These are phyloP conservation scores for Orthosia cruda DNA, from an alignment of 2,888 invertebrate species.

Conservation along the genomic window DNA sequence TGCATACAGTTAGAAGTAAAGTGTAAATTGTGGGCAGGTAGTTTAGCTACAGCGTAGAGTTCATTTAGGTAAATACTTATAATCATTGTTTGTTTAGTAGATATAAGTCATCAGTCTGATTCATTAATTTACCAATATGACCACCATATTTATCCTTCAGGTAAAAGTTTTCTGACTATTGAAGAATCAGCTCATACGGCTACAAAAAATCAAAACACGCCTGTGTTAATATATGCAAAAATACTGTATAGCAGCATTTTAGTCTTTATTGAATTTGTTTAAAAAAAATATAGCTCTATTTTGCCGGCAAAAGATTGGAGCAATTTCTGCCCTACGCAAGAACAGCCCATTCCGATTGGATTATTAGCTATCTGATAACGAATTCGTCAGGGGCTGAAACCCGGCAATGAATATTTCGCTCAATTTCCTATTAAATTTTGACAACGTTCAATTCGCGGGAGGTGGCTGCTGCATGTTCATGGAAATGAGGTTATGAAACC, in stretches of 20 bases:
- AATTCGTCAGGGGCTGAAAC: conserved; percentile 80
- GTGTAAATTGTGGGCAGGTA: not conserved
- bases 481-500: conserved; percentile 52
- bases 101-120: not conserved
- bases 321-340: conserved; percentile 59
- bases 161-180: no score
- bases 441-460: conserved; percentile 57
- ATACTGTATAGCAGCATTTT: not conserved
- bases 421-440: conserved; percentile 76
- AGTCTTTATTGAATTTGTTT: conserved; percentile 2
- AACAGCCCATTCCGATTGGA: conserved; percentile 79
- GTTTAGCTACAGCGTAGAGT: not conserved
- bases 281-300: conserved; percentile 44
- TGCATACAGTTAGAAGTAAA: not conserved
- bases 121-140: no score
- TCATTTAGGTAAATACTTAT: not conserved
- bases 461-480: conserved; percentile 60
- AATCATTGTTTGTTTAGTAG: not conserved
- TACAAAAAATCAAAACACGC: no score
- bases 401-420: conserved; percentile 80
- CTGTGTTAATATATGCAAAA: not conserved
- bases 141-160: no score
- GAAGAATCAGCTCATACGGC: no score
- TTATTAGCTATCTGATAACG: conserved; percentile 86
- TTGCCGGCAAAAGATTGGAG: conserved; percentile 51